These are phyloP conservation scores for Limulus polyphemus DNA, from an alignment of 2,888 invertebrate species.

Conservation along the genomic window DNA sequence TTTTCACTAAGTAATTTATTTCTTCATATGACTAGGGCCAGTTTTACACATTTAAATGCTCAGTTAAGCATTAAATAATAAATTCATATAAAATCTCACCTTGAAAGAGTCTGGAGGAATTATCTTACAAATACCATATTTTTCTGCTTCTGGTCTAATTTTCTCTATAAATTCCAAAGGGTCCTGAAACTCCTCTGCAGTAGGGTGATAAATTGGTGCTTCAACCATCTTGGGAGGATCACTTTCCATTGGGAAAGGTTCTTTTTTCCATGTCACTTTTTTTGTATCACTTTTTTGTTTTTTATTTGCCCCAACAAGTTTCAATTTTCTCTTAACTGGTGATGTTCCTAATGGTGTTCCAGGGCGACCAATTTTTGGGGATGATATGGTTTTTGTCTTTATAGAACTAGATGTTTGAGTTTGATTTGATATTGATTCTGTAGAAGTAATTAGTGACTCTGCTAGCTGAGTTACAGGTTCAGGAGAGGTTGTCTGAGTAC, in stretches of 20 bases:
- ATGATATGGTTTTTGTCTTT: neutral
- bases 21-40: no score
- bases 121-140: constrained; percentile 96
- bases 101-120: constrained; percentile 57
- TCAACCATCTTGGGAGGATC: constrained; percentile 18
- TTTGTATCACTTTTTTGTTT: neutral
- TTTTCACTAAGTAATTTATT: no score
- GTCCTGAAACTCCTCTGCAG: constrained; percentile 87
- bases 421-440: neutral
- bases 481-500: constrained; percentile 21
- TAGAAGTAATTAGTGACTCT: neutral
- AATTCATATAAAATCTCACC: constrained; percentile 5
- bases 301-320: neutral
- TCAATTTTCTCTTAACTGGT: neutral
- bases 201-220: constrained; percentile 68
- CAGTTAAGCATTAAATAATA: neutral
- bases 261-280: constrained; percentile 2
- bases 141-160: constrained; percentile 88
- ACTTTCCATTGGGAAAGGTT: constrained; percentile 4
- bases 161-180: constrained; percentile 92
- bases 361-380: neutral
- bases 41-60: no score
- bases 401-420: neutral
- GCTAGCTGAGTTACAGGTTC: constrained; percentile 3
- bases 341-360: neutral